Conservation (phyloP, 2,888 invertebrate genomes). For the Microplitis manilae region DNA sequence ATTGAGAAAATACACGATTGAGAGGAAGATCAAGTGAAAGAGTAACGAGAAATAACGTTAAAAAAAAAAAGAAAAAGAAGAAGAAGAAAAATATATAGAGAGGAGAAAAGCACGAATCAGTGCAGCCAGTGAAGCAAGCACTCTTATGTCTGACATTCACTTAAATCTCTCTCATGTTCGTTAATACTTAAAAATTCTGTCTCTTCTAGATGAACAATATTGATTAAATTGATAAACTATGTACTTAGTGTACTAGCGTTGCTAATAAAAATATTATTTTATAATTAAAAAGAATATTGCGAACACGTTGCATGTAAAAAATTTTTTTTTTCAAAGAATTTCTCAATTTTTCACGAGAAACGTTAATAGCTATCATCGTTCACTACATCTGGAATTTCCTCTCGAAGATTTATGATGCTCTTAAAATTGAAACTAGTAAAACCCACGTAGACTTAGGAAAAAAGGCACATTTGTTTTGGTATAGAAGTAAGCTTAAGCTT, state of each 20-base stretch:
- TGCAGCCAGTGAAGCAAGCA: background rate
- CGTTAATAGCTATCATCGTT: conserved; percentile 1
- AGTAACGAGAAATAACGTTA: background rate
- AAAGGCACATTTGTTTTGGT: conserved; percentile 16
- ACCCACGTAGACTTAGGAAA: conserved; percentile 16
- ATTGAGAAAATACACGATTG: background rate
- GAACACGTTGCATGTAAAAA: no score
- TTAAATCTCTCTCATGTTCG: background rate
- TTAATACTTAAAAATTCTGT: background rate
- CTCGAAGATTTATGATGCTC: conserved; percentile 37
- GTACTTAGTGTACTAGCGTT: no score
- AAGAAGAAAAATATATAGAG: background rate
- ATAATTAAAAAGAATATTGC: no score
- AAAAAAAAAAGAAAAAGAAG: background rate
- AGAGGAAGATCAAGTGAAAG: background rate
- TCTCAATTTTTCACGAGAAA: background rate
- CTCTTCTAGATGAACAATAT: background rate
- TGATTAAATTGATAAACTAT: background rate
- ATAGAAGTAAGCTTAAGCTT: conserved; percentile 23
- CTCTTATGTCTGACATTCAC: background rate
- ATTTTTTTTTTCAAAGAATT: background rate
- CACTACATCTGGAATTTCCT: conserved; percentile 17
- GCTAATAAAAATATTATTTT: no score
- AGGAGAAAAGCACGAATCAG: background rate
- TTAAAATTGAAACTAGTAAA: conserved; percentile 43